These are phyloP conservation scores for Illadopsis cleaveri DNA, from an alignment of 2,113 vertebrate genomes.

Conservation along the genomic window DNA sequence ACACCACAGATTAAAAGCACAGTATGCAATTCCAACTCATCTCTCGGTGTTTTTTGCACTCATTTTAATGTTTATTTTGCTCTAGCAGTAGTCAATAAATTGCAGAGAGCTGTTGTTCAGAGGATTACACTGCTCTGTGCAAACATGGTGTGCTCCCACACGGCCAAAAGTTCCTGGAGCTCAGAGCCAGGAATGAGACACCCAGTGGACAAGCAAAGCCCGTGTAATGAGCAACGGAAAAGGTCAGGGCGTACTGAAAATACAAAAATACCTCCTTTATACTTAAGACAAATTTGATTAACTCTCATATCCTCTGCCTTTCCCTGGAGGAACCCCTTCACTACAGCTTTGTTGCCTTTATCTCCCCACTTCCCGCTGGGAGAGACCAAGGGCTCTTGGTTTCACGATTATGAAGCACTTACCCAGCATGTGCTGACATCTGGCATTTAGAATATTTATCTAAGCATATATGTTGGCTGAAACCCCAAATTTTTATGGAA, in stretches of 20 bases:
- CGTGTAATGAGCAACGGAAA: neutral
- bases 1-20: neutral
- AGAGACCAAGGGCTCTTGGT: neutral
- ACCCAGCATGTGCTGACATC: conserved; percentile 49
- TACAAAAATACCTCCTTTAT: neutral
- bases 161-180: neutral
- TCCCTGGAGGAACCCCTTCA: neutral
- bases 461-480: neutral
- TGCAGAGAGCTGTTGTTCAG: neutral
- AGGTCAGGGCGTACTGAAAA: neutral
- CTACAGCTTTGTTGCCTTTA: neutral
- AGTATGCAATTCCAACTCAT: neutral
- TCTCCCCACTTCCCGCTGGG: neutral
- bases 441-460: conserved; percentile 48
- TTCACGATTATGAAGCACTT: neutral
- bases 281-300: conserved; percentile 16
- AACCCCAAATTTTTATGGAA: no score
- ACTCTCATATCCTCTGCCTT: conserved; percentile 10
- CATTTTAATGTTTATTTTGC: neutral
- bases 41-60: neutral
- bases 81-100: neutral
- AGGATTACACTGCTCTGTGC: neutral
- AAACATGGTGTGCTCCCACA: neutral
- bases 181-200: conserved; percentile 6
- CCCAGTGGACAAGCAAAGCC: neutral